Base-by-base conservation (phyloP, 2,888 invertebrate species). In the Cremastinae sp. region DNA sequence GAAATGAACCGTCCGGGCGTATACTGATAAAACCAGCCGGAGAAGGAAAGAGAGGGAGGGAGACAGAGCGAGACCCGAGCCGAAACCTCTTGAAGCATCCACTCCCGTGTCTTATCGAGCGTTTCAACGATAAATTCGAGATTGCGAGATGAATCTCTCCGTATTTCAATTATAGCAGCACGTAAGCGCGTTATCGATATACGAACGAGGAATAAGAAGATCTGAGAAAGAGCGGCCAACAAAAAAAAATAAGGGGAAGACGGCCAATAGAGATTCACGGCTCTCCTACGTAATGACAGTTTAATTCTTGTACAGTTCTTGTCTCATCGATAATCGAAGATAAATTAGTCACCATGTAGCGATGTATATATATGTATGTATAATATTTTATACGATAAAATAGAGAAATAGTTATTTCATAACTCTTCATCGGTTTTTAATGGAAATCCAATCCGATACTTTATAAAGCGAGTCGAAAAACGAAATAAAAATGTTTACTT, bases 1-100 rank as follows among this genome's bases (percentile, higher is more conserved):
- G 75, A 79, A 80, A 80, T 79, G 76, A 76, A 74, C 68, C 55
- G 55, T 49, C 69, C 39, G 45, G 59, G 14, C 20, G 47, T 35
- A 12, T 20, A 59, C 64, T 73, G 76, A 73, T 76, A 73, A 73
- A 62, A 70, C 51, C 55, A 10, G 62, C 41, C 18, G 39, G 18
- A 41, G 37, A 55, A 10, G 28, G 28, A 28, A 5, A 28, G 28
- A 28, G 28, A 28, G 28, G 12, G 35, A 22, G 9, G 18, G 20
- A n/a, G n/a, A n/a, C n/a, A 49, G 22, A 20, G 41, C 22, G 14
- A 39, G 18, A 56, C 62, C 55, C 47, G 18, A 37, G 43, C 71
- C 39, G 47, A 39, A 64, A 55, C 68, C 53, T 58, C 58, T 70
- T 41, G 61, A 70, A 39, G 68, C 68, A 64, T 58, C 58, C 45